Base-by-base conservation (phyloP, 2,113 vertebrate genomes). In the Pteropus alecto region DNA sequence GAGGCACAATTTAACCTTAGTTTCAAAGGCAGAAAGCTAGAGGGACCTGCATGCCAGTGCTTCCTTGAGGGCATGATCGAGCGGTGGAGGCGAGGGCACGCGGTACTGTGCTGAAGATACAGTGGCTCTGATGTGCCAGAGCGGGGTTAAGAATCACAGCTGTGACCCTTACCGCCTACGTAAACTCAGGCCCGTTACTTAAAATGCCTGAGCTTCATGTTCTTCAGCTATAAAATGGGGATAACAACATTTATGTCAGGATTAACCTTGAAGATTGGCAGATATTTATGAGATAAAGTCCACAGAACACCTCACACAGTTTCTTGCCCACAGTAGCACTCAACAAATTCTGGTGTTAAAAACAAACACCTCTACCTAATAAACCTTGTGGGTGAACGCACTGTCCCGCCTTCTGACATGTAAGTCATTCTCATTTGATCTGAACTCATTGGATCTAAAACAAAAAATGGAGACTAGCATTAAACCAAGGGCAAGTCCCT, bases 71-170 rank as follows among this genome's bases (percentile, higher is more conserved):
- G 73, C 0, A 8, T 51, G 63, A 3, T 6, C 60, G 41, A 33
- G 94, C 9, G 6, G 24, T 9, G 33, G 0, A 3, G 14, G 46
- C 61, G 24, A 61, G 24, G 43, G 10, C n/a, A 7, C 1, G 0
- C 0, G 63, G 43, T 18, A 24, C 0, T 38, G n/a, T 18, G 28
- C 22, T 5, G n/a, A 73, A 35, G 35, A 70, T 0, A 9, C 2
- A 26, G 82, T 4, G 9, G 51, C 41, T 79, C 26, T 24, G 30
- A 18, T 1, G 12, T 6, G 35, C 82, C 16, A 30, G 6, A 14
- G 6, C 8, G 43, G 88, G 46, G 16, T 6, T 24, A 33, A 82
- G 77, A 48, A 3, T 61, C 54, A 65, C 11, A 43, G 48, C 8
- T n/a, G 18, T 14, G 67, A 24, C 1, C 14, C 4, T 85, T 5